phyloP scores from a whole-genome alignment of 2,888 invertebrate species.

The Conomelus anceps region DNA sequence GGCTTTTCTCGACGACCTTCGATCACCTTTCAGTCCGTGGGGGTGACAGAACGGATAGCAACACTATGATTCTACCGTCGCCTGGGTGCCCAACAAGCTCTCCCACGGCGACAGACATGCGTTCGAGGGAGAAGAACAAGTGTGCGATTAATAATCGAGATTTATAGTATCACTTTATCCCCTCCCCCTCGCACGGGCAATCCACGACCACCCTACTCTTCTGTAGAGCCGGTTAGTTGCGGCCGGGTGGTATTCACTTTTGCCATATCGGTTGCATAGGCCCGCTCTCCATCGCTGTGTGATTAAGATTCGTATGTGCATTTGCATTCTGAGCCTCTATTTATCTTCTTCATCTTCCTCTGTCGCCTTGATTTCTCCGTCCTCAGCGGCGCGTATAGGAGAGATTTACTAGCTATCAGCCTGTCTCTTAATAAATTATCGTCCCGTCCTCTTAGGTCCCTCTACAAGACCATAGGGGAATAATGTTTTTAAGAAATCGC shows the following conservation, averaged over 20 bases:
- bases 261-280: background rate
- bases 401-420: background rate
- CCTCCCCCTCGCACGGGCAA: background rate
- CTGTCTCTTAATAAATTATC: background rate
- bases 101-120: background rate
- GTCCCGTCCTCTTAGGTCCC: background rate
- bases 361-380: background rate
- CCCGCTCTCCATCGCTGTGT: background rate
- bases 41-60: too few relatives aligned
- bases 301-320: background rate
- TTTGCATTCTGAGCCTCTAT: background rate
- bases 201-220: background rate
- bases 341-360: background rate
- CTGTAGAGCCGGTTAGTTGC: background rate
- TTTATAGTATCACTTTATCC: slow-evolving; percentile 19
- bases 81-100: background rate
- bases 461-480: background rate
- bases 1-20: background rate
- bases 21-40: background rate
- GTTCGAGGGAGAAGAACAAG: slow-evolving; percentile 8
- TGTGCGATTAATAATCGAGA: slow-evolving; percentile 26
- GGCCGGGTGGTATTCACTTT: background rate
- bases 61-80: too few relatives aligned
- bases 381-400: background rate
- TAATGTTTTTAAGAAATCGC: background rate